Evolutionary conservation across 2,113 vertebrate genomes (phyloP).

Genomic region (Sorex fumeus): DNA sequence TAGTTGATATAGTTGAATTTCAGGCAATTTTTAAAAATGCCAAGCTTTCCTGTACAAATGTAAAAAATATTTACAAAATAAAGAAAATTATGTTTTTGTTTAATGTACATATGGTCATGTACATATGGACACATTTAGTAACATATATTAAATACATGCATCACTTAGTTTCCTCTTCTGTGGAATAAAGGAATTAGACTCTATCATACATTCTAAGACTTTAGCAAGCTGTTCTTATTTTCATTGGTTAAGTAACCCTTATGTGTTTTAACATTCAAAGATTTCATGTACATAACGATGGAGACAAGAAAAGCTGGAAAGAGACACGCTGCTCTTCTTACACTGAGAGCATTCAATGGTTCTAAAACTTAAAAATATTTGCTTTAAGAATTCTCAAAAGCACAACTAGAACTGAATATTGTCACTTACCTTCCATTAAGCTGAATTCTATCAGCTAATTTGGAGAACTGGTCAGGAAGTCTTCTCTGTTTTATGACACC

Average conservation of each 20-base stretch:
- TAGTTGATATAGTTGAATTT: constrained; percentile 24
- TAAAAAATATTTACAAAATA: constrained; percentile 27
- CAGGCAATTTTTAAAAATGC: not conserved
- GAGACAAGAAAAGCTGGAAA: constrained; percentile 51
- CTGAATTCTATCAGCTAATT: constrained; percentile 97
- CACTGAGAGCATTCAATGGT: not conserved
- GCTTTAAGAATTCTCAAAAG: constrained; percentile 17
- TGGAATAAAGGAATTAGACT: not conserved
- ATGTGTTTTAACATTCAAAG: not conserved
- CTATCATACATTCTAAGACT: not conserved
- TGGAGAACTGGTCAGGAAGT: constrained; percentile 97
- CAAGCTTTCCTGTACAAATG: not conserved
- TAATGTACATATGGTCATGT: not conserved
- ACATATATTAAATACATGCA: not conserved
- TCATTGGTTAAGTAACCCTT: not conserved
- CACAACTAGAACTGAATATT: not conserved
- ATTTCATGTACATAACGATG: not conserved
- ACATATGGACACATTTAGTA: not conserved
- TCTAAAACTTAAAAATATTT: not conserved
- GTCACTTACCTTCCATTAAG: constrained; percentile 94
- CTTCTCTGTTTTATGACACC: constrained; percentile 97
- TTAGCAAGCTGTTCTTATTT: not conserved
- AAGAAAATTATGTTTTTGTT: constrained; percentile 48
- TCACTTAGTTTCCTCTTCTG: constrained; percentile 6
- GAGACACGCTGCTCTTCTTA: constrained; percentile 45